Percentiles rank a stretch among this genome's conserved stretches.
phyloP scores from a whole-genome alignment of 2,113 vertebrate species.

The Ranitomeya variabilis region DNA sequence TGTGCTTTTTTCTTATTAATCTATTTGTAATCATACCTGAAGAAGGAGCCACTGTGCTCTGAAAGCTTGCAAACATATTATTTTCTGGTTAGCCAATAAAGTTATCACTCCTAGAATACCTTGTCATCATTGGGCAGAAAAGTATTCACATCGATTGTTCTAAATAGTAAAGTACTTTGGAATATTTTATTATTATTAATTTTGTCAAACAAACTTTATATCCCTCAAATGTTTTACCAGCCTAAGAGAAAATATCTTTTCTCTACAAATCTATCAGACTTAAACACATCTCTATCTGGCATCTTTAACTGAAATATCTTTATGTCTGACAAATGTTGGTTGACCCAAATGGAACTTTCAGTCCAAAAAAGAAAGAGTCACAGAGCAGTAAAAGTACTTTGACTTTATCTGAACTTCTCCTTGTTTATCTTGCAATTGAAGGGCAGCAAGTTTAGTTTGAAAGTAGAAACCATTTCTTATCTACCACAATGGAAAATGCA shows the following conservation, averaged over 20 bases:
- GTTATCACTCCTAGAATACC: too few species aligned
- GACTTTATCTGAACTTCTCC: conserved; percentile 37
- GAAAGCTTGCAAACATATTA: too few species aligned
- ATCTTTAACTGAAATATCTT: neutral
- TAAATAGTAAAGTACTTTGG: too few species aligned
- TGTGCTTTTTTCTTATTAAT: too few species aligned
- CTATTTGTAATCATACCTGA: too few species aligned
- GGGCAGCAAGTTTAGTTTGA: conserved; percentile 37
- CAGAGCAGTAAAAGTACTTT: neutral
- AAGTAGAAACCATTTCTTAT: conserved; percentile 43
- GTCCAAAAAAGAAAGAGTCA: conserved; percentile 13
- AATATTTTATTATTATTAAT: too few species aligned
- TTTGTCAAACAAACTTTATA: too few species aligned
- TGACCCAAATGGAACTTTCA: conserved; percentile 8
- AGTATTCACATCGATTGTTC: too few species aligned
- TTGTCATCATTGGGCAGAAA: too few species aligned
- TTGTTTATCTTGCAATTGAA: conserved; percentile 52
- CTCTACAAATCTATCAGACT: neutral
- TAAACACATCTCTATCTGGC: neutral
- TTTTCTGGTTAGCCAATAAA: too few species aligned
- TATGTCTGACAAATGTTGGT: neutral
- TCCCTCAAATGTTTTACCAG: neutral
- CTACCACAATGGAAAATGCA: conserved; percentile 40
- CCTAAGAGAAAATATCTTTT: neutral
- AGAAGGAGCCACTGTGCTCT: too few species aligned